These are phyloP conservation scores for Blastobasis adustella DNA, from an alignment of 2,888 invertebrate species.

Conservation along the genomic window DNA sequence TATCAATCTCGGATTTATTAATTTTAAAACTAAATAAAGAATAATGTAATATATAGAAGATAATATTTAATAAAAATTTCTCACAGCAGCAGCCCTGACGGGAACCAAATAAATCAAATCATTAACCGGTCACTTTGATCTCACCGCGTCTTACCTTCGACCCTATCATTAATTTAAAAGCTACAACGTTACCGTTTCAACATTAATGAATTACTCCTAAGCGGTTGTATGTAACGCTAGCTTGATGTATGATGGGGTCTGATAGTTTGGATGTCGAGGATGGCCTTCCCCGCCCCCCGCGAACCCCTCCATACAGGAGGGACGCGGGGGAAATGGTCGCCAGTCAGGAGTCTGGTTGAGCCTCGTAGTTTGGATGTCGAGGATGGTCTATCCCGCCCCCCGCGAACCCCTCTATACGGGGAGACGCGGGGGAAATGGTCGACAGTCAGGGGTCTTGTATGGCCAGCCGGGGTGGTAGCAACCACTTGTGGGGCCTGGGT, in stretches of 20 bases:
- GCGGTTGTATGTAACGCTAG: conserved; percentile 26
- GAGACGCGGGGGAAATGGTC: conserved; percentile 1
- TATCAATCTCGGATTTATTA: no score
- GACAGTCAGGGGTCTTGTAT: conserved; percentile 2
- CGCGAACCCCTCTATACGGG: not conserved
- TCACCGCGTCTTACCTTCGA: conserved; percentile 63
- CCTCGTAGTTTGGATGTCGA: no score
- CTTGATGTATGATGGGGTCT: conserved; percentile 29
- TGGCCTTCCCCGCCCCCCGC: conserved; percentile 1
- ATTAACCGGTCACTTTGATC: conserved; percentile 46
- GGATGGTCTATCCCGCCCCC: conserved; percentile 2
- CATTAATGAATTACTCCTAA: conserved; percentile 50
- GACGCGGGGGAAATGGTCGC: conserved; percentile 1
- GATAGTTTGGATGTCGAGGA: not conserved
- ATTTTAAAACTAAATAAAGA: no score
- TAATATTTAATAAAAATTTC: no score
- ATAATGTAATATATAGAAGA: no score
- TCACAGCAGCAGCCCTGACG: no score
- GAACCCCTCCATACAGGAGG: not conserved
- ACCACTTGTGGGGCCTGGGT: conserved; percentile 34
- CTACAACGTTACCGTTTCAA: conserved; percentile 38
- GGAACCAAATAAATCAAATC: conserved; percentile 26
- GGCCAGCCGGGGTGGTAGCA: conserved; percentile 19
- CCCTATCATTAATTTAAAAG: conserved; percentile 51
- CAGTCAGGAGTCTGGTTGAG: conserved; percentile 1